Conservation (phyloP, 2,113 vertebrate species). For the Bothrops jararaca region DNA sequence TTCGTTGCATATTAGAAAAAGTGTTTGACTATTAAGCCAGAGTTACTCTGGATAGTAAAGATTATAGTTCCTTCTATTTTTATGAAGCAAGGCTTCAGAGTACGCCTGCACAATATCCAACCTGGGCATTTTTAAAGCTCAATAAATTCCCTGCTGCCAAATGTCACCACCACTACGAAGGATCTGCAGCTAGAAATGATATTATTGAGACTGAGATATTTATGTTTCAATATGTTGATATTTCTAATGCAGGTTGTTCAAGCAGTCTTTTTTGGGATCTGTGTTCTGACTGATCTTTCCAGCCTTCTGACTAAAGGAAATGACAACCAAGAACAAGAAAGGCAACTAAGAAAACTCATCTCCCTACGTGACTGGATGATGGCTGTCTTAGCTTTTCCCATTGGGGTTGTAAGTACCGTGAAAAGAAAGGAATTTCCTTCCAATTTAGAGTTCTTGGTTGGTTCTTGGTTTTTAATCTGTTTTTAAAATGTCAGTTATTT, state of each 20-base stretch:
- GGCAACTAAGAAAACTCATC: constrained; percentile 92
- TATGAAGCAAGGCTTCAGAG: not conserved
- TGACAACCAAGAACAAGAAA: constrained; percentile 89
- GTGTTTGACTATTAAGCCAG: not conserved
- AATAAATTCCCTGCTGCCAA: not conserved
- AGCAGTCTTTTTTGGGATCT: constrained; percentile 93
- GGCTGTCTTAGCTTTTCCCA: constrained; percentile 92
- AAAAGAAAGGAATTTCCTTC: constrained; percentile 11
- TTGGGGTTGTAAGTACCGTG: constrained; percentile 86
- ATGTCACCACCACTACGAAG: not conserved
- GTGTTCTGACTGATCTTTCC: constrained; percentile 92
- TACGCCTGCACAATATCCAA: not conserved
- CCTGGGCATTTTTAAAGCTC: not conserved
- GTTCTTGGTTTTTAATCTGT: constrained; percentile 5
- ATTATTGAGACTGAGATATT: constrained; percentile 6
- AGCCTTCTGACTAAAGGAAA: constrained; percentile 90
- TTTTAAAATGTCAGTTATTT: not conserved
- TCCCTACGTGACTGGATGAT: constrained; percentile 94
- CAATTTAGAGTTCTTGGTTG: not conserved
- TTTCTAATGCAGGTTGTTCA: constrained; percentile 84
- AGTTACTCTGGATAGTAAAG: not conserved
- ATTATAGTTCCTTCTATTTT: not conserved
- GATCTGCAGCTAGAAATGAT: constrained; percentile 11
- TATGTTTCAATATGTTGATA: not conserved
- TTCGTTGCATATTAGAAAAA: not conserved